These are phyloP conservation scores for Leguminivora glycinivorella DNA, from an alignment of 1,140 invertebrate genomes.

Conservation along the genomic window DNA sequence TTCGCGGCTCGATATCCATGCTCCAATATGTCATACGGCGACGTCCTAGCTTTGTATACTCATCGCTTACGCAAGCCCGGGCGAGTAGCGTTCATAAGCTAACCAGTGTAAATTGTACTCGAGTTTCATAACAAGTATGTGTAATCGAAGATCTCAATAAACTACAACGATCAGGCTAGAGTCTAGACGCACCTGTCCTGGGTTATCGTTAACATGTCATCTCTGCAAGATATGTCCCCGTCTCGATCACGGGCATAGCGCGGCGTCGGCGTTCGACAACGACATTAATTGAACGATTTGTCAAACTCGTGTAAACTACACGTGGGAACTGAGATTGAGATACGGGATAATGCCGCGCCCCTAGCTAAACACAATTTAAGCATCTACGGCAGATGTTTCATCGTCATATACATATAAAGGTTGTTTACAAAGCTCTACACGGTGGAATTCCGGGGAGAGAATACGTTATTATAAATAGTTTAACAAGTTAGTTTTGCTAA, in stretches of 20 bases:
- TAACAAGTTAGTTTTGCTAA: background rate
- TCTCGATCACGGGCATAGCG: conserved; percentile 8
- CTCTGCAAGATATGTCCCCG: conserved; percentile 6
- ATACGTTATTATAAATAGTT: background rate
- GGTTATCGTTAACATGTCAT: background rate
- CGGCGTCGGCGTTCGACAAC: conserved; percentile 13
- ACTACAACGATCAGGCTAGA: background rate
- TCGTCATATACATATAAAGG: background rate
- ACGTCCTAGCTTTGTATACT: background rate
- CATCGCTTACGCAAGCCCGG: background rate
- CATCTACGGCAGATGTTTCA: conserved; percentile 19
- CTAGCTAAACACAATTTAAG: conserved; percentile 10
- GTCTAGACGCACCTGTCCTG: background rate
- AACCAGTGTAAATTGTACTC: background rate
- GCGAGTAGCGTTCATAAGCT: background rate
- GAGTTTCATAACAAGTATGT: background rate
- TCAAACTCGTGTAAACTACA: conserved; percentile 28
- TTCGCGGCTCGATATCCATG: conserved; percentile 1
- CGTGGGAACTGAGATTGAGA: background rate
- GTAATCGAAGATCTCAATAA: background rate
- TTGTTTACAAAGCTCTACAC: conserved; percentile 1
- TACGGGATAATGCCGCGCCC: background rate
- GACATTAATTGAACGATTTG: conserved; percentile 25
- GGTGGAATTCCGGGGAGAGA: background rate
- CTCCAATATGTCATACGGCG: background rate